Evolutionary conservation across 2,888 invertebrate species (phyloP), one percentile per base, ranked within the genome.

Genomic region (Hartigia nigra): DNA sequence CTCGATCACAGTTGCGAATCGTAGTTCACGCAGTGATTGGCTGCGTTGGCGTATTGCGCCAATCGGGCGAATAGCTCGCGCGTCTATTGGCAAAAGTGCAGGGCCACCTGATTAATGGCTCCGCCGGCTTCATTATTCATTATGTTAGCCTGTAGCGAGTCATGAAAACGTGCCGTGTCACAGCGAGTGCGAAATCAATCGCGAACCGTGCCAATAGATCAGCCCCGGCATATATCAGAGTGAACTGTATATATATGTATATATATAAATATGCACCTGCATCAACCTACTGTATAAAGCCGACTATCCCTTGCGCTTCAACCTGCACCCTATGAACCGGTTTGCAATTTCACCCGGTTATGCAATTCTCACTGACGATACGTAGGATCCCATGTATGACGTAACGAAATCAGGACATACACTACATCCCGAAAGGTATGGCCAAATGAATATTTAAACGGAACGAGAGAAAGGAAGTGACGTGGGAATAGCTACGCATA

Each of bases 161-260:
- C 81, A 79, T 78, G 81, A 80, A 82, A 82, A 81, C 85, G 82
- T 78, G 82, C 77, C 83, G 81, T 80, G 83, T 82, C 83, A 81
- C 82, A 83, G 85, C 85, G 78, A 82, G 82, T 84, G 85, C 81
- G 82, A 83, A 85, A 85, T 85, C 85, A 85, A 85, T 85, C 85
- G 85, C 79, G 76, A 77, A 55, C 55, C 55, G 55, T 55, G 55
- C 55, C 55, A 55, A 55, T 55, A 55, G 55, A 55, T 55, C 55
- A 23, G 55, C 55, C 55, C 23, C 23, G 55, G 55, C 55, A 55
- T 55, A 55, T 23, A 55, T 55, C 55, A 55, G 14, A 55, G 55
- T 55, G 55, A 55, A n/a, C n/a, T n/a, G n/a, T n/a, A n/a, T n/a
- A n/a, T n/a, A n/a, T n/a, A n/a, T n/a, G n/a, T n/a, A n/a, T n/a